phyloP scores from a whole-genome alignment of 2,113 vertebrate genomes.

The Xenopus borealis region DNA sequence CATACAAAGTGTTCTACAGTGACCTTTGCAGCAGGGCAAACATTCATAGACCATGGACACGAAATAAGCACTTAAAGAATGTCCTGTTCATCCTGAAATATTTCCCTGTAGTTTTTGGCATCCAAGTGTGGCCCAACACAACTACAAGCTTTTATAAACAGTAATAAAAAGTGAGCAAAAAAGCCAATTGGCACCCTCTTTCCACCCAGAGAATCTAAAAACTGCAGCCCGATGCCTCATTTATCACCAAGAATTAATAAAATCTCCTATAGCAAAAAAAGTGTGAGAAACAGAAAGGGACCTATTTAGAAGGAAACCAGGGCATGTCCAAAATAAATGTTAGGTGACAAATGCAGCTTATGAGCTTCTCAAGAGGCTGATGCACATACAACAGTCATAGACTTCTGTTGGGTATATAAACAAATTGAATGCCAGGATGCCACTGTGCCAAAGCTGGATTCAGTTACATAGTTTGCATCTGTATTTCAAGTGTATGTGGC shows the following conservation, averaged over 20 bases:
- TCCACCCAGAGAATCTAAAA: constrained; percentile 37
- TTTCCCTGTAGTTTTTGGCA: constrained; percentile 43
- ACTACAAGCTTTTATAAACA: constrained; percentile 35
- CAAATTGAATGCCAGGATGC: constrained; percentile 30
- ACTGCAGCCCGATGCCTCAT: constrained; percentile 34
- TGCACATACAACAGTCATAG: constrained; percentile 35
- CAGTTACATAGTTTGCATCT: constrained; percentile 41
- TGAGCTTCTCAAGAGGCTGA: constrained; percentile 32
- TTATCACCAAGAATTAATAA: constrained; percentile 47
- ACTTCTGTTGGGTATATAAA: constrained; percentile 38
- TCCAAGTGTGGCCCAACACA: constrained; percentile 29
- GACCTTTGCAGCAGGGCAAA: constrained; percentile 34
- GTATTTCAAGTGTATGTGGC: constrained; percentile 21
- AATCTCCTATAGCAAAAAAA: constrained; percentile 30
- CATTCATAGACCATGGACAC: constrained; percentile 28
- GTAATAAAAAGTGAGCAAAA: constrained; percentile 37
- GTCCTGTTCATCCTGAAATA: constrained; percentile 42
- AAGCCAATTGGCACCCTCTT: constrained; percentile 34
- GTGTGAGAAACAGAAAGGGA: constrained; percentile 19
- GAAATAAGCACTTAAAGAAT: constrained; percentile 40
- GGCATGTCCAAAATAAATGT: constrained; percentile 42
- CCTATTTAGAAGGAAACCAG: constrained; percentile 42
- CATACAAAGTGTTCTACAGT: constrained; percentile 18
- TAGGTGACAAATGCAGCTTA: constrained; percentile 40
- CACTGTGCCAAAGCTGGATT: constrained; percentile 24